These are phyloP conservation scores for Rhamphomyia laevipes DNA, from an alignment of 2,888 invertebrate genomes.

Conservation along the genomic window DNA sequence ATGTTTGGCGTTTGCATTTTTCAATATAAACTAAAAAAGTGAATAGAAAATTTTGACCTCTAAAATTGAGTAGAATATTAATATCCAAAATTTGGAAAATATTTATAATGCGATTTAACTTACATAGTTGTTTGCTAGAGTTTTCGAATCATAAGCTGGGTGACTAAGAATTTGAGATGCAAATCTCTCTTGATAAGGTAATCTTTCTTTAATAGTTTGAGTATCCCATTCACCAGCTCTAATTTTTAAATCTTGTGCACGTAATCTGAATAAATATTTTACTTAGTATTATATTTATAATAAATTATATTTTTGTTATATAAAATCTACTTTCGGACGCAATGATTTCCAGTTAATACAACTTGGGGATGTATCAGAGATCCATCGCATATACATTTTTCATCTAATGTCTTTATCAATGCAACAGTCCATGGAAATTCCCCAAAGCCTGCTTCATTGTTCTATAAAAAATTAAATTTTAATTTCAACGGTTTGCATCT, in stretches of 20 bases:
- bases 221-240: conserved; percentile 79
- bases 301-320: too few species aligned
- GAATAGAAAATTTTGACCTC: too few species aligned
- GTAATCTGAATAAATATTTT: not conserved
- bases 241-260: conserved; percentile 32
- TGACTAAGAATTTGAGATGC: conserved; percentile 35
- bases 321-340: conserved; percentile 38
- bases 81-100: too few species aligned
- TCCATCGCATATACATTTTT: conserved; percentile 41
- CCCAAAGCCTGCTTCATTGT: conserved; percentile 44
- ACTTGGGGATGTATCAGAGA: conserved; percentile 38
- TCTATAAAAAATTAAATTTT: too few species aligned
- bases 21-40: too few species aligned
- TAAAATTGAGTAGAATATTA: too few species aligned
- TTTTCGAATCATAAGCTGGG: conserved; percentile 45
- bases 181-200: conserved; percentile 55
- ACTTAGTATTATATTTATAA: too few species aligned
- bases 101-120: not conserved
- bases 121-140: conserved; percentile 48
- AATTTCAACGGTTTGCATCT: too few species aligned
- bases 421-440: conserved; percentile 46
- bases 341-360: conserved; percentile 73
- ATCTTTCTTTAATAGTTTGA: conserved; percentile 55
- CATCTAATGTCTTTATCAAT: conserved; percentile 25
- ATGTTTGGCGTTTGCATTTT: too few species aligned